Conservation (phyloP, 1,140 invertebrate genomes). For the Idris sp. region DNA sequence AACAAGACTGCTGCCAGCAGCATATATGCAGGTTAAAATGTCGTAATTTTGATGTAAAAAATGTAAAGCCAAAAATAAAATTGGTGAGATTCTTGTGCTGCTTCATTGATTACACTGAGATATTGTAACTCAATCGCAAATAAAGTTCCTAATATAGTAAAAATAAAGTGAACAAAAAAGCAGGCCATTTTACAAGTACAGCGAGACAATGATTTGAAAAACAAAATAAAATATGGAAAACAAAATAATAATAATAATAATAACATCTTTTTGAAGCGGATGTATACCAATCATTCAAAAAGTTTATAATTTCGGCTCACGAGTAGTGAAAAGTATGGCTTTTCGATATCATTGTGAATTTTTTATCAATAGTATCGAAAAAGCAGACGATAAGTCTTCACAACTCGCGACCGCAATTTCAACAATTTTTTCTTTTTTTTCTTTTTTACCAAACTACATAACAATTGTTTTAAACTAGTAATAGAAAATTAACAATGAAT, state of each 20-base stretch:
- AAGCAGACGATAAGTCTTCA: conserved; percentile 9
- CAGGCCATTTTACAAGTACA: conserved; percentile 70
- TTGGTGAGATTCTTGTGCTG: conserved; percentile 7
- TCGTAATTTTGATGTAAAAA: no score
- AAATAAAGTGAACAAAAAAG: conserved; percentile 71
- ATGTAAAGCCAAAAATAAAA: conserved; percentile 3
- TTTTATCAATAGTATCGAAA: conserved; percentile 13
- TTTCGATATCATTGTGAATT: conserved; percentile 21
- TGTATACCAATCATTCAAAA: conserved; percentile 48
- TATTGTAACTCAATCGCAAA: conserved; percentile 42
- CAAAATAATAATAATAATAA: conserved; percentile 43
- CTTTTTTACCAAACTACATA: no score
- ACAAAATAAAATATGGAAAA: conserved; percentile 68
- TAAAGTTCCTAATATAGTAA: conserved; percentile 63
- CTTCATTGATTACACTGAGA: conserved; percentile 22
- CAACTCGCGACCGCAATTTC: conserved; percentile 21
- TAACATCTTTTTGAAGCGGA: conserved; percentile 61
- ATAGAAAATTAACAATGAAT: conserved; percentile 64
- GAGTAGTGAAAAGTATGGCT: conserved; percentile 46
- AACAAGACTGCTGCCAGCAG: conserved; percentile 44
- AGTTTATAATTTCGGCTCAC: conserved; percentile 47
- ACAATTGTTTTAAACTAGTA: conserved; percentile 59
- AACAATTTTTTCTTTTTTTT: no score
- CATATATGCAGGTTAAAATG: no score
- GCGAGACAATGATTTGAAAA: conserved; percentile 59